phyloP scores from a whole-genome alignment of 2,113 vertebrate species.

The Lophochroa leadbeateri region DNA sequence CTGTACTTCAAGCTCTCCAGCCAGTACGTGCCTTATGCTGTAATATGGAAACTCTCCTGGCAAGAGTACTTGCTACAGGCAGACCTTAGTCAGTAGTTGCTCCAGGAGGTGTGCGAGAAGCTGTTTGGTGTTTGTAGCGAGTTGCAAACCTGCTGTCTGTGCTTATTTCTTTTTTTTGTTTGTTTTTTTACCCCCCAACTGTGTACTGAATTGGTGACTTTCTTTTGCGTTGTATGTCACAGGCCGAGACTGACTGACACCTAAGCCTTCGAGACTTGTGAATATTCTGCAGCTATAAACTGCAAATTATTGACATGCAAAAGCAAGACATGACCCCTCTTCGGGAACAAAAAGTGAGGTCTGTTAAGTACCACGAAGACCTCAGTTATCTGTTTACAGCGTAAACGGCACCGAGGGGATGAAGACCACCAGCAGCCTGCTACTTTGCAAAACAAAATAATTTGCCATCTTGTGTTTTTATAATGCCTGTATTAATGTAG shows the following conservation, averaged over 20 bases:
- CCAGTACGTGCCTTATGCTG: fast-evolving
- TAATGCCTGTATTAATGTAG: constrained; percentile 77
- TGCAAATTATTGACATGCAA: constrained; percentile 82
- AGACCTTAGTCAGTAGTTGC: background rate
- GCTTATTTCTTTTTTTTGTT: background rate
- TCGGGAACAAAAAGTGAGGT: constrained; percentile 79
- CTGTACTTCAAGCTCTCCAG: background rate
- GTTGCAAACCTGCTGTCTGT: background rate
- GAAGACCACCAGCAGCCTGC: constrained; percentile 80
- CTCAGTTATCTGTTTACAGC: constrained; percentile 85
- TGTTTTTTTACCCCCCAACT: background rate
- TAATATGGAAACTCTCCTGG: background rate
- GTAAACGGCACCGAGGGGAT: constrained; percentile 80
- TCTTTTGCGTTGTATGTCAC: constrained; percentile 84
- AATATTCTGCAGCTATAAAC: constrained; percentile 83
- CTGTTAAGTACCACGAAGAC: constrained; percentile 70
- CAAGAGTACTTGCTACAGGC: background rate
- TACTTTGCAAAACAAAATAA: constrained; percentile 74
- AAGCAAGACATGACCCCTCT: constrained; percentile 77
- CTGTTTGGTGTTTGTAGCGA: background rate
- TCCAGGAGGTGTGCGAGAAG: background rate
- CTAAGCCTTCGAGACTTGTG: constrained; percentile 81
- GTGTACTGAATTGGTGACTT: constrained; percentile 81
- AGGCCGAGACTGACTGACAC: constrained; percentile 86
- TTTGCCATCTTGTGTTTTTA: constrained; percentile 76